phyloP scores from a whole-genome alignment of 2,113 vertebrate species.

The Pagrus major region DNA sequence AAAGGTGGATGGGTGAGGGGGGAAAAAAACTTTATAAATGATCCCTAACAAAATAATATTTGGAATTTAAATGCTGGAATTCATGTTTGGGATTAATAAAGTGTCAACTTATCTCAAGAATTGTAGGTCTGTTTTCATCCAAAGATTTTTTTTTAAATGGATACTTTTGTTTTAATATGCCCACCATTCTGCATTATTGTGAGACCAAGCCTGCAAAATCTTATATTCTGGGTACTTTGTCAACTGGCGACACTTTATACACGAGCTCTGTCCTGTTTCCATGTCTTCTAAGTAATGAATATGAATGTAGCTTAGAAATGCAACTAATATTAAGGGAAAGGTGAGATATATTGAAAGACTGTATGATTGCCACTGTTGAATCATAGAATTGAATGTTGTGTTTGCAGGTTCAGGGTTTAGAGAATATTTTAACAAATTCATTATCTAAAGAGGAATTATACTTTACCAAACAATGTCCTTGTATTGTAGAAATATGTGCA shows the following conservation, averaged over 20 bases:
- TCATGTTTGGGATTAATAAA: slow-evolving; percentile 32
- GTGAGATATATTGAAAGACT: neutral
- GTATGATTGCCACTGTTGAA: neutral
- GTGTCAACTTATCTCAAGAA: neutral
- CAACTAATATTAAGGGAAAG: neutral
- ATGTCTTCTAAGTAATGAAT: neutral
- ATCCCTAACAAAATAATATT: neutral
- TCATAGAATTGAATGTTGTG: neutral
- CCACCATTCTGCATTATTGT: neutral
- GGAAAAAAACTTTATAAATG: neutral
- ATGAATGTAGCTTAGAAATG: slow-evolving; percentile 28
- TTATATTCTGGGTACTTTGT: neutral
- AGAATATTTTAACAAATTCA: neutral
- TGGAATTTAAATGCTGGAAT: slow-evolving; percentile 8
- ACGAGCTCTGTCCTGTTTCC: neutral
- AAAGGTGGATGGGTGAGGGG: neutral
- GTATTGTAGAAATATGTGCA: neutral
- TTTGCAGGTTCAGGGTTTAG: neutral
- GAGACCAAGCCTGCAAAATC: neutral
- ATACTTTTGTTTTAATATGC: neutral
- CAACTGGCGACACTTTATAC: neutral
- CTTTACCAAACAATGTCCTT: neutral
- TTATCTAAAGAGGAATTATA: neutral
- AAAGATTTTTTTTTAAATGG: neutral
- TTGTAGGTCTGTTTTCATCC: slow-evolving; percentile 11